Base-by-base conservation (phyloP, 1,140 invertebrate species). In the Leptinotarsa defecta region DNA sequence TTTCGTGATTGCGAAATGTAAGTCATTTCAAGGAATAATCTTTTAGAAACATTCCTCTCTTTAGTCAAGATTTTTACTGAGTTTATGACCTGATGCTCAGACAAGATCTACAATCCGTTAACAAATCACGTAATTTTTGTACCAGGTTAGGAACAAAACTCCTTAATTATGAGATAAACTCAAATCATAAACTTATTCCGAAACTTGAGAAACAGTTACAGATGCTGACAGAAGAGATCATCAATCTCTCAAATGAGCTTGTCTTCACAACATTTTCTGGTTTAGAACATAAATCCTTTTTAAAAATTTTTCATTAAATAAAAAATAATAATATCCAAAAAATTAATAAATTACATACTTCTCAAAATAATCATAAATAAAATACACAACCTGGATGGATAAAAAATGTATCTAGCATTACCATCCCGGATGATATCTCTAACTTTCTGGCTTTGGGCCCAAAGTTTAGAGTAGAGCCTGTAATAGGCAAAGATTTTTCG, bases 71-170 rank as follows among this genome's bases (percentile, higher is more conserved):
- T 22, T 2, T 22, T 22, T 22, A 22, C 20, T 22, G 20, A 2
- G 20, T 22, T 22, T 22, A 65, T 65, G 63, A 65, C 19, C 63
- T 65, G 13, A 15, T 65, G 3, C 24, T 65, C 0, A 65, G 19
- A 24, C 63, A 65, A 65, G 63, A 65, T 20, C 1, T n/a, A 4
- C 13, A 65, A 0, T 65, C 19, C 19, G 19, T 17, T 3, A 65
- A 65, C 2, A 13, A 65, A 65, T 17, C 63, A 15, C 13, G 63
- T 15, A 65, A 20, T n/a, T 65, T 65, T 4, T 65, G 63, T 27
- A 65, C 3, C 24, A 65, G 63, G 63, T 65, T 65, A 65, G 63
- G 63, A 65, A 17, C 19, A 13, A 65, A 65, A 65, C 63, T 65
- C 6, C 63, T 65, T 13, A 65, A 65, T 1, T n/a, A 17, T 11